These are phyloP conservation scores for Otolemur crassicaudatus DNA, from an alignment of 2,797 vertebrate species.

Conservation along the genomic window DNA sequence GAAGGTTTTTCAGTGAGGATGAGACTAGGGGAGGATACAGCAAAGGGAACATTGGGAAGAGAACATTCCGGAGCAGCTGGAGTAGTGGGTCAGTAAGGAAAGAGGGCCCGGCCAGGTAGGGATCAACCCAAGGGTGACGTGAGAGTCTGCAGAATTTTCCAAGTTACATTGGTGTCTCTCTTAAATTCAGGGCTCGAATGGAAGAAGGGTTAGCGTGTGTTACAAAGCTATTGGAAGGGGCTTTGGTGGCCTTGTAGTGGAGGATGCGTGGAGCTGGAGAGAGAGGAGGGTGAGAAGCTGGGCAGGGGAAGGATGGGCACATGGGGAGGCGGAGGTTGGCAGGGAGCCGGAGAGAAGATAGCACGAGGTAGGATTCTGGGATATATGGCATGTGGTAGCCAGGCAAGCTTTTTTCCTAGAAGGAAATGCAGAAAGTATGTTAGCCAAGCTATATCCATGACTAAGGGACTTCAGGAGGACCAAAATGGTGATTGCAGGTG, in stretches of 20 bases:
- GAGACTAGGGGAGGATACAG: too few species aligned
- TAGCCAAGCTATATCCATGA: not conserved
- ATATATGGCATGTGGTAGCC: not conserved
- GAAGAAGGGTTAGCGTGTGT: not conserved
- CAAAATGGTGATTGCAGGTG: not conserved
- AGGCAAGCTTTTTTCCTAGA: not conserved
- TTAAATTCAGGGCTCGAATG: not conserved
- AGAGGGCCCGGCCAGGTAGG: too few species aligned
- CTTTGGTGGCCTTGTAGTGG: not conserved
- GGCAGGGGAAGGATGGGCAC: not conserved
- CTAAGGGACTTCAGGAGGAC: not conserved
- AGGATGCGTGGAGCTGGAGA: not conserved
- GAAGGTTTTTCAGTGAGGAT: not conserved
- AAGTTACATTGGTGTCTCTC: not conserved
- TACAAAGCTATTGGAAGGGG: not conserved
- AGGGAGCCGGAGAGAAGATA: not conserved
- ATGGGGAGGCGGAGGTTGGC: rapidly evolving
- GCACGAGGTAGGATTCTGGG: not conserved
- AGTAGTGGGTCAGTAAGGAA: not conserved
- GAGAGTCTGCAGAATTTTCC: not conserved
- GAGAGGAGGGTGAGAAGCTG: not conserved
- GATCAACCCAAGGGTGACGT: not conserved
- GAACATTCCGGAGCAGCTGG: not conserved
- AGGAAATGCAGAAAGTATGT: not conserved
- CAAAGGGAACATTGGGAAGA: not conserved